A percentile compares a stretch with the other conserved stretches of the same genome.
phyloP scores from a whole-genome alignment of 2,113 vertebrate genomes.

The Cinclus mexicanus region DNA sequence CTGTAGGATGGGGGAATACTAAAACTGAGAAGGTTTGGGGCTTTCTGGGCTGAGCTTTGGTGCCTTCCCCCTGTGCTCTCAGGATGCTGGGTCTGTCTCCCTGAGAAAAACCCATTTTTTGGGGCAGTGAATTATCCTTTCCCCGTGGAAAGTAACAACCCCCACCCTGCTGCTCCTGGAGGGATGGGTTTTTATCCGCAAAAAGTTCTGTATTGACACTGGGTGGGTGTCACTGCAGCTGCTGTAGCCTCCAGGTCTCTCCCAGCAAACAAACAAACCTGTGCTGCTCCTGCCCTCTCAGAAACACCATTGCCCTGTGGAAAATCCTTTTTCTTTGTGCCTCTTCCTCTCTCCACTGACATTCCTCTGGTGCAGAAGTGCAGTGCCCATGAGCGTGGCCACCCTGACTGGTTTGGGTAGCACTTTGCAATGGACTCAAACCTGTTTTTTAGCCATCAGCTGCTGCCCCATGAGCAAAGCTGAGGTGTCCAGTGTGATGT shows the following conservation, averaged over 20 bases:
- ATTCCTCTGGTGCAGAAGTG: background rate
- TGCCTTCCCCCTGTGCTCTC: rapidly evolving
- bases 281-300: background rate
- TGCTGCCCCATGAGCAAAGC: background rate
- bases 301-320: background rate
- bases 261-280: background rate
- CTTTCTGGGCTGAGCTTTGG: background rate
- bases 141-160: background rate
- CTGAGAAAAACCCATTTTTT: background rate
- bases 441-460: background rate
- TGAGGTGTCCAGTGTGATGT: background rate
- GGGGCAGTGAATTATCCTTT: background rate
- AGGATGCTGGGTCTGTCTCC: background rate
- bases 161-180: background rate
- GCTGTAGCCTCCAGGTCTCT: background rate
- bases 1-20: background rate
- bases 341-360: background rate
- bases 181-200: background rate
- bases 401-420: background rate
- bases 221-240: background rate
- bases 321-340: background rate
- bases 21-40: background rate
- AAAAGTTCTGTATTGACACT: background rate
- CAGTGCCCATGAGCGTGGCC: background rate
- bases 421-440: background rate